Base-by-base conservation (phyloP, 1,140 invertebrate genomes). In the Drosophila ambigua region DNA sequence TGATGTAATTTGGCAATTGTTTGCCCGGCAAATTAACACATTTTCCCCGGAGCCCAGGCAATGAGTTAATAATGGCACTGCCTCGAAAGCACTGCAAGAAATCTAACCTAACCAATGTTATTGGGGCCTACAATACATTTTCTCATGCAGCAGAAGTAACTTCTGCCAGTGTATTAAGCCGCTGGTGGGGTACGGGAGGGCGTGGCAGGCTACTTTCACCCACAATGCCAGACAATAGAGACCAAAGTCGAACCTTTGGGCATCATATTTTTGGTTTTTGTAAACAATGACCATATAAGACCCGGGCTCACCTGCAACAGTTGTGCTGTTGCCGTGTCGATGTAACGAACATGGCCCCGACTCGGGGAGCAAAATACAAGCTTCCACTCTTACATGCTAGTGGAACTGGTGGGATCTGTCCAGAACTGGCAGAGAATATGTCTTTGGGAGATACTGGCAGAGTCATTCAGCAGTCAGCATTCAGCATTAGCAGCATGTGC, bases 1-100 rank as follows among this genome's bases (percentile, higher is more conserved):
- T 82, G 68, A 78, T 64, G 79, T 82, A 82, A 82, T 73, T 65
- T 62, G 43, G 52, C 69, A 71, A 78, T 83, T 82, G 79, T 82
- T 78, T 63, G 43, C 52, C 39, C 15, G 5, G 51, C 41, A 49
- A 67, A 82, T 82, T 83, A 83, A 82, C 79, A 83, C 79, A 82
- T 54, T 74, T 59, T 41, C 63, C 16, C 49, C 39, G 24, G 23
- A n/a, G n/a, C 24, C 26, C 4, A 39, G 15, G 26, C 46, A 84
- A 83, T 76, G 76, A 45, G 49, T 66, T 84, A 83, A 84, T 83
- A 83, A 83, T 83, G 72, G 76, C 72, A 79, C 45, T 39, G 58
- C 39, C 53, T 31, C 35, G 8, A 31, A 31, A 7, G 72, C 72
- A 79, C 41, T 39, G 58, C 24, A 43, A 64, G 41, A 41, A 67